phyloP scores from a whole-genome alignment of 2,797 vertebrate species.

The Fistularia commersonii region DNA sequence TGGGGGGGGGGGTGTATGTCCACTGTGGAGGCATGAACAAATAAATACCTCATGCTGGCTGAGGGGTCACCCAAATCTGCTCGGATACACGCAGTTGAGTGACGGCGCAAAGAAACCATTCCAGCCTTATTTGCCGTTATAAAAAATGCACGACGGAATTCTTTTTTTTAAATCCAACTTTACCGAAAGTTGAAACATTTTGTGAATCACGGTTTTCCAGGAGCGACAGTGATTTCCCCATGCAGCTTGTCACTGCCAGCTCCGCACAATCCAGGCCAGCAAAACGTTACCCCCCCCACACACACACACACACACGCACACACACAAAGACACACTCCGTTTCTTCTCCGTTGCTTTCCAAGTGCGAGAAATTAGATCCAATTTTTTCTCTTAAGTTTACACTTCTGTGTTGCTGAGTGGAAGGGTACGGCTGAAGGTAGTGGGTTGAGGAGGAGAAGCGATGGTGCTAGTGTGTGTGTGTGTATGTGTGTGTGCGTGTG shows the following conservation, averaged over 20 bases:
- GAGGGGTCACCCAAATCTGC: constrained; percentile 35
- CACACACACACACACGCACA: background rate
- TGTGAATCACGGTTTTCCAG: no score
- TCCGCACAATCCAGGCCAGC: constrained; percentile 22
- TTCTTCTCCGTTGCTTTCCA: constrained; percentile 22
- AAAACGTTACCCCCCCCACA: background rate
- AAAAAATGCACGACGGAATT: no score
- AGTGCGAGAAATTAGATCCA: constrained; percentile 47
- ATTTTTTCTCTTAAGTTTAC: constrained; percentile 28
- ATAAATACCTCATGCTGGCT: constrained; percentile 78
- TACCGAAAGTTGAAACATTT: no score
- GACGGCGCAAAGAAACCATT: no score
- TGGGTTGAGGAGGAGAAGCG: no score
- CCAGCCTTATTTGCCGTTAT: no score
- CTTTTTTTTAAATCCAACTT: no score
- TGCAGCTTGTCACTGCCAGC: constrained; percentile 41
- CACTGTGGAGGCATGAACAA: constrained; percentile 79
- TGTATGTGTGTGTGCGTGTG: no score
- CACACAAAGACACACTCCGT: background rate
- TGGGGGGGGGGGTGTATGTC: constrained; percentile 62
- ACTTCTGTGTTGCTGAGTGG: constrained; percentile 22
- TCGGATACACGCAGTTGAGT: background rate
- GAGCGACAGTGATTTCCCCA: constrained; percentile 33
- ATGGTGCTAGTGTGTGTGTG: no score
- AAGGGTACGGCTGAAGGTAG: constrained; percentile 20